Percentiles rank a stretch among this genome's conserved stretches.
phyloP scores from a whole-genome alignment of 2,113 vertebrate species.

The Aythya baeri region DNA sequence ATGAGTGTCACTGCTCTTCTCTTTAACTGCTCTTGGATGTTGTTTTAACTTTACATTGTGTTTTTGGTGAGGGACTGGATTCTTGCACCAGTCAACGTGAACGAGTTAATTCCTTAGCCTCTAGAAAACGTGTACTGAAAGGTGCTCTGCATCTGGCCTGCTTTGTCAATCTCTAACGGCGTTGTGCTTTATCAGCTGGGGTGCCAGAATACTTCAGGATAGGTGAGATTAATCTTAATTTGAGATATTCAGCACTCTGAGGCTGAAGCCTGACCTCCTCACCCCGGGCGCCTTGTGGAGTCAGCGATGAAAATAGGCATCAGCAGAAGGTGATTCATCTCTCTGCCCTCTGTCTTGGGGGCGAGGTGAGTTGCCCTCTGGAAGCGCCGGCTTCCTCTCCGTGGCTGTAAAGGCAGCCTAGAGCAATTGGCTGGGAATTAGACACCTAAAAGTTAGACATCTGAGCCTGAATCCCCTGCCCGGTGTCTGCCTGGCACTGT shows the following conservation, averaged over 20 bases:
- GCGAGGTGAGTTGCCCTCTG: slow-evolving; percentile 38
- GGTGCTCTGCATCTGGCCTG: background rate
- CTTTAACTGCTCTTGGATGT: background rate
- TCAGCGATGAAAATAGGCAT: background rate
- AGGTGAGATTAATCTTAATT: slow-evolving; percentile 36
- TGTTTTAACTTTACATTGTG: background rate
- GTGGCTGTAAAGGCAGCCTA: slow-evolving; percentile 35
- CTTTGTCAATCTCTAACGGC: background rate
- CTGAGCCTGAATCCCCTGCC: slow-evolving; percentile 3
- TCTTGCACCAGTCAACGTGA: background rate
- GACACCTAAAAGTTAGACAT: background rate
- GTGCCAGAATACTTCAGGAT: background rate
- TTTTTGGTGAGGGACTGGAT: background rate
- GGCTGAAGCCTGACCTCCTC: slow-evolving; percentile 20
- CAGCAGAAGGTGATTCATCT: slow-evolving; percentile 35
- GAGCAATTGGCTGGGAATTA: slow-evolving; percentile 32
- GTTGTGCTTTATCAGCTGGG: background rate
- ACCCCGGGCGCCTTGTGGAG: background rate
- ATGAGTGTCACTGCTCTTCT: background rate
- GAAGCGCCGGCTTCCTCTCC: slow-evolving; percentile 30
- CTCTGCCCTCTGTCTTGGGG: background rate
- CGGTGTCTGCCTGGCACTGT: slow-evolving; percentile 3
- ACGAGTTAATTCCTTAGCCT: background rate
- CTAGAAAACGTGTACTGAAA: background rate
- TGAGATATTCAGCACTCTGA: background rate